Conservation (phyloP, 92 coral and sea anemone genomes). For the Virgularia gustaviana region DNA sequence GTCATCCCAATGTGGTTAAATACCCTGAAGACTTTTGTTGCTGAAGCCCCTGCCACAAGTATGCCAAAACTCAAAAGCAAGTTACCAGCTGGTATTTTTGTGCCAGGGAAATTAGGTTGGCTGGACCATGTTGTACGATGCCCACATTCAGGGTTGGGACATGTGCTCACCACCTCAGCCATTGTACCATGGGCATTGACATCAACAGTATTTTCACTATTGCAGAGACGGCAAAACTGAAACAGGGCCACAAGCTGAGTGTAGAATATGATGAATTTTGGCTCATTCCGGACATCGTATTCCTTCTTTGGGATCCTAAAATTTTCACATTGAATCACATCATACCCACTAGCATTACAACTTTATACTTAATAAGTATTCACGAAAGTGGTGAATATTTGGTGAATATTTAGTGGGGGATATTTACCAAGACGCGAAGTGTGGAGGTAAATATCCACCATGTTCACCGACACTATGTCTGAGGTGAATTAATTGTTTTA, state of each 20-base stretch:
- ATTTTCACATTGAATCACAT: neutral
- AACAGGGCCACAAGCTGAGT: slow-evolving; percentile 22
- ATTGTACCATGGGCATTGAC: slow-evolving; percentile 23
- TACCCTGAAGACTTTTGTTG: slow-evolving; percentile 39
- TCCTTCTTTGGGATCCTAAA: neutral
- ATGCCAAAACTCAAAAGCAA: slow-evolving; percentile 43
- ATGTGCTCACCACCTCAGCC: slow-evolving; percentile 4
- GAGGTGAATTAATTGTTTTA: too few species aligned
- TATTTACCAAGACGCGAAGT: too few species aligned
- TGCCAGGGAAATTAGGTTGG: slow-evolving; percentile 36
- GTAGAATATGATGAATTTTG: slow-evolving; percentile 11
- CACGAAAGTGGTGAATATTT: too few species aligned
- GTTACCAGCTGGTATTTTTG: slow-evolving; percentile 55
- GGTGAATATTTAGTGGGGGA: too few species aligned
- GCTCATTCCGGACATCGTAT: slow-evolving; percentile 29
- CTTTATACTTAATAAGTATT: slow-evolving; percentile 1
- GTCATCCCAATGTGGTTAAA: slow-evolving; percentile 54
- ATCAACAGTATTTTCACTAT: slow-evolving; percentile 29
- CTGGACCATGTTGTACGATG: slow-evolving; percentile 44
- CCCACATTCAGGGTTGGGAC: slow-evolving; percentile 38
- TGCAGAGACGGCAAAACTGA: slow-evolving; percentile 32
- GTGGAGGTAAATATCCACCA: too few species aligned
- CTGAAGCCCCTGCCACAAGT: slow-evolving; percentile 50
- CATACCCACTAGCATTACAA: neutral
- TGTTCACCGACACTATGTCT: too few species aligned